Evolutionary conservation across 2,888 invertebrate species (phyloP).

Genomic region (Phengaris alcon): DNA sequence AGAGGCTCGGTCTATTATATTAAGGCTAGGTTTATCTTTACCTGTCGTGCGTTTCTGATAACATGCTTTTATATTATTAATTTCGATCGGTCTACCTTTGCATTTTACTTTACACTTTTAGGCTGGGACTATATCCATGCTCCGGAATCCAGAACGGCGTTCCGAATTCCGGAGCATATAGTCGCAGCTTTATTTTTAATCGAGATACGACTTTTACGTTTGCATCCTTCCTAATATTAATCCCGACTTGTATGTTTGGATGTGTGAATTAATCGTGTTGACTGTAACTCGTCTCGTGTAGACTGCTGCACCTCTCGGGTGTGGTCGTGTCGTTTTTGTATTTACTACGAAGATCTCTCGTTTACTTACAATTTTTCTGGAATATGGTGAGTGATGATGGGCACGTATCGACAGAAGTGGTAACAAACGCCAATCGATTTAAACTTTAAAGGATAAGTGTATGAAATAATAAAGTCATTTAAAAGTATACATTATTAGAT

Average conservation of each 20-base stretch:
- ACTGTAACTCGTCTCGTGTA: constrained; percentile 51
- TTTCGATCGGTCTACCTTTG: constrained; percentile 34
- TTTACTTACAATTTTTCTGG: constrained; percentile 76
- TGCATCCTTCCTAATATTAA: constrained; percentile 29
- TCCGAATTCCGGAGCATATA: no score
- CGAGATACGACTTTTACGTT: constrained; percentile 43
- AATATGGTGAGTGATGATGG: constrained; percentile 56
- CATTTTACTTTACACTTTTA: constrained; percentile 22
- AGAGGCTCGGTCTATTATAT: constrained; percentile 54
- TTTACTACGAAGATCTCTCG: constrained; percentile 66
- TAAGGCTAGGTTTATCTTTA: constrained; percentile 60
- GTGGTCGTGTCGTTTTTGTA: constrained; percentile 63
- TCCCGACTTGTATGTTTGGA: constrained; percentile 57
- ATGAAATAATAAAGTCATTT: constrained; percentile 61
- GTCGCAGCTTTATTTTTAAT: not conserved
- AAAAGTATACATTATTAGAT: constrained; percentile 57
- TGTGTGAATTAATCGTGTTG: constrained; percentile 56
- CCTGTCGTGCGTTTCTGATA: constrained; percentile 60
- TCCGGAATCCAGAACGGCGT: no score
- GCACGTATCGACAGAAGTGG: constrained; percentile 58
- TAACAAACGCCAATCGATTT: constrained; percentile 68
- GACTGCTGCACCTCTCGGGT: constrained; percentile 60
- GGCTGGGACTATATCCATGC: no score
- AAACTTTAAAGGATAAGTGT: constrained; percentile 67
- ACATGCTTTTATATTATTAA: constrained; percentile 50